phyloP scores from a whole-genome alignment of 2,113 vertebrate species.

The Heloderma charlesbogerti region DNA sequence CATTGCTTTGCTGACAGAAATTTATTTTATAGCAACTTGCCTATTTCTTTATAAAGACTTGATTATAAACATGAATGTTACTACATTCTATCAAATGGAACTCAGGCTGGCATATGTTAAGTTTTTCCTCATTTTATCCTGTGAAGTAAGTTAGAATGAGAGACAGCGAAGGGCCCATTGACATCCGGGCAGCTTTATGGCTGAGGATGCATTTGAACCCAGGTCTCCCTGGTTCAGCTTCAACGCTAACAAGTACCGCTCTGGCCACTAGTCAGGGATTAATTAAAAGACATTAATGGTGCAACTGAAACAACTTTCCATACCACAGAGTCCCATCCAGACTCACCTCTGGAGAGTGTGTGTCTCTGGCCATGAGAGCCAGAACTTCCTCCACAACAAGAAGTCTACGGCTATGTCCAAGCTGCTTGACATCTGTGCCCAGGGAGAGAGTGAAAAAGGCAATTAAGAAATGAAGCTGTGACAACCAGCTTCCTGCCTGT shows the following conservation, averaged over 20 bases:
- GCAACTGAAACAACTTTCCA: not conserved
- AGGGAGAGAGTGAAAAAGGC: not conserved
- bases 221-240: not conserved
- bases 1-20: not conserved
- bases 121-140: not conserved
- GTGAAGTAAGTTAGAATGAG: not conserved
- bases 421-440: conserved; percentile 79
- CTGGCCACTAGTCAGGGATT: not conserved
- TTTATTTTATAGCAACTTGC: not conserved
- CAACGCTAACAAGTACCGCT: not conserved
- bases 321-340: not conserved
- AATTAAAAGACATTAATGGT: not conserved
- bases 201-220: not conserved
- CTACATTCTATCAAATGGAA: not conserved
- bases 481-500: not conserved
- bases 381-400: conserved; percentile 85
- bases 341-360: conserved; percentile 86
- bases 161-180: not conserved
- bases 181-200: not conserved
- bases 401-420: conserved; percentile 76
- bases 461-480: not conserved
- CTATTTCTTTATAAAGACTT: not conserved
- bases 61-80: not conserved
- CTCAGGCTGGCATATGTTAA: not conserved
- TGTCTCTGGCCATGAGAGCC: conserved; percentile 89